These are phyloP conservation scores for Tetranychus truncatus DNA, from an alignment of 2,888 invertebrate genomes.

Conservation along the genomic window DNA sequence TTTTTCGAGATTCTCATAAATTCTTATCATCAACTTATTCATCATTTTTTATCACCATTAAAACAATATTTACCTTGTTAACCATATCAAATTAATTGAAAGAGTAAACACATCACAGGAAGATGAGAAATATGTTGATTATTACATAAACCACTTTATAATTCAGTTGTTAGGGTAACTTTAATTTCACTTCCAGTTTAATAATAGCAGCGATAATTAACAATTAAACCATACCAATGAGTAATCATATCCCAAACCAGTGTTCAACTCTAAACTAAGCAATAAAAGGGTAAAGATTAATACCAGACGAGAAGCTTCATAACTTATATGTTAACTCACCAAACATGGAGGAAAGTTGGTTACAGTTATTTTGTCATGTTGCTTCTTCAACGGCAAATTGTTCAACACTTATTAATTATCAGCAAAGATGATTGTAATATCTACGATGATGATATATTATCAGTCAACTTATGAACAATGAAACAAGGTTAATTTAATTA, in stretches of 20 bases:
- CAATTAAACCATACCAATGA: not conserved
- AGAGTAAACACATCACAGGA: not conserved
- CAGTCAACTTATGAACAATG: not conserved
- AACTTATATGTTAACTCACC: too few relatives aligned
- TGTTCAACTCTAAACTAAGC: too few relatives aligned
- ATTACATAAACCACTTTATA: not conserved
- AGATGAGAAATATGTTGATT: not conserved
- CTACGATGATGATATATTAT: not conserved
- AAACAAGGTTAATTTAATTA: not conserved
- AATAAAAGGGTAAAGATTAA: too few relatives aligned
- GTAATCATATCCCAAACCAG: not conserved
- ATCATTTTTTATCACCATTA: not conserved
- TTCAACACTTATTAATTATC: too few relatives aligned
- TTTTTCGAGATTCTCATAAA: not conserved
- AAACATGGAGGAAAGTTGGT: too few relatives aligned
- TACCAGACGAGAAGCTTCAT: too few relatives aligned
- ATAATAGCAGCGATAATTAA: not conserved
- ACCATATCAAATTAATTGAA: not conserved
- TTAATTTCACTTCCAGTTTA: not conserved
- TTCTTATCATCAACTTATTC: not conserved
- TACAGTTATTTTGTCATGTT: too few relatives aligned
- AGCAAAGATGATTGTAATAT: not conserved
- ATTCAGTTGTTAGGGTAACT: not conserved
- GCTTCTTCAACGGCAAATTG: too few relatives aligned
- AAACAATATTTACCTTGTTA: not conserved